Conservation (phyloP, 2,888 invertebrate genomes). For the Hemaris fuciformis region DNA sequence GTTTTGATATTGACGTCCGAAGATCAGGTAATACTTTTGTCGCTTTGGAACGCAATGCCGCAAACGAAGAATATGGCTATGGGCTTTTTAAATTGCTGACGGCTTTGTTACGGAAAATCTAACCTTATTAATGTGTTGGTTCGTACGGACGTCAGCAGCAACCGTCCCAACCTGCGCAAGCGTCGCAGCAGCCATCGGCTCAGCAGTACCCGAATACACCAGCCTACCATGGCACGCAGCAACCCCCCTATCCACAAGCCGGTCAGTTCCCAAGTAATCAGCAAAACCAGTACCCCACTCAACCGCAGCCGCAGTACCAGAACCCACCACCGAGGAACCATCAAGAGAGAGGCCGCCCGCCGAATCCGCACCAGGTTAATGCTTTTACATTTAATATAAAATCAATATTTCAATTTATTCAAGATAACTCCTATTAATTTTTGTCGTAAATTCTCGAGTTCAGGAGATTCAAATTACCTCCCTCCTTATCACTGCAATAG, state of each 20-base stretch:
- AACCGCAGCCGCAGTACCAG: constrained; percentile 66
- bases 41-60: constrained; percentile 73
- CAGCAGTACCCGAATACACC: constrained; percentile 78
- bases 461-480: no score
- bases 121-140: constrained; percentile 83
- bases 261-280: constrained; percentile 78
- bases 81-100: constrained; percentile 75
- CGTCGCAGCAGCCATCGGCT: constrained; percentile 78
- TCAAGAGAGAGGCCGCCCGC: constrained; percentile 77
- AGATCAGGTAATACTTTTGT: constrained; percentile 74
- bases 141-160: constrained; percentile 82
- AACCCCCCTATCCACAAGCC: constrained; percentile 76
- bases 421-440: no score
- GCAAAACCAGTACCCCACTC: constrained; percentile 60
- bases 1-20: constrained; percentile 55
- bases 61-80: constrained; percentile 67
- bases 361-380: constrained; percentile 72
- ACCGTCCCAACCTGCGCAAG: constrained; percentile 80
- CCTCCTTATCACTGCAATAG: no score
- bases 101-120: constrained; percentile 80
- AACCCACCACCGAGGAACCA: constrained; percentile 79
- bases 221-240: constrained; percentile 81
- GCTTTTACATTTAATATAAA: background rate
- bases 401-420: no score
- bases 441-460: no score